A percentile compares a stretch with the other conserved stretches of the same genome.
These are phyloP conservation scores for Climacteris rufus DNA, from an alignment of 2,113 vertebrate species.

Conservation along the genomic window DNA sequence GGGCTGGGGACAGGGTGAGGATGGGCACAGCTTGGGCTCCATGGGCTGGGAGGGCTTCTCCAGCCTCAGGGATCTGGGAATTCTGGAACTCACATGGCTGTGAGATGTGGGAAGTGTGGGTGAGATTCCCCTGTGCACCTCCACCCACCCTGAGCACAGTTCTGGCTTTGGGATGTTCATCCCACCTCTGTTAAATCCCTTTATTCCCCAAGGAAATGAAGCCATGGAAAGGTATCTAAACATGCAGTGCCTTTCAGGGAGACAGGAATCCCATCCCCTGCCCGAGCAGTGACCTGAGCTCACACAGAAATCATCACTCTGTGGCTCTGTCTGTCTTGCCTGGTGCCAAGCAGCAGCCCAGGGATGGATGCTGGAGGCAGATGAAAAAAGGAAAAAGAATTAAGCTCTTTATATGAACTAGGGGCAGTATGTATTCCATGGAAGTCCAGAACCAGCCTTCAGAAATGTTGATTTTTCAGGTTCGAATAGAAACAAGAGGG, in stretches of 20 bases:
- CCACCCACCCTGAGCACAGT: no score
- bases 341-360: background rate
- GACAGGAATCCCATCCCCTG: background rate
- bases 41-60: background rate
- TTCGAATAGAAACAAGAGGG: background rate
- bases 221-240: background rate
- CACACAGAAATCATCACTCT: background rate
- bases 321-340: background rate
- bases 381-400: background rate
- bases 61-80: fast-evolving
- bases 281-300: background rate
- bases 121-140: fast-evolving
- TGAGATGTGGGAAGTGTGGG: background rate
- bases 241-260: background rate
- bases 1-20: background rate
- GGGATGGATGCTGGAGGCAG: background rate
- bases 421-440: background rate
- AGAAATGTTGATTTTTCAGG: background rate
- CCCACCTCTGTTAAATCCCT: background rate
- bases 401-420: background rate
- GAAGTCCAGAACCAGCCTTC: background rate
- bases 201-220: background rate
- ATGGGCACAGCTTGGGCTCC: background rate
- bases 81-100: background rate
- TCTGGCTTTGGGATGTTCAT: background rate